These are phyloP conservation scores for Coronaproctus castanopsis DNA, from an alignment of 2,888 invertebrate genomes.

Conservation along the genomic window DNA sequence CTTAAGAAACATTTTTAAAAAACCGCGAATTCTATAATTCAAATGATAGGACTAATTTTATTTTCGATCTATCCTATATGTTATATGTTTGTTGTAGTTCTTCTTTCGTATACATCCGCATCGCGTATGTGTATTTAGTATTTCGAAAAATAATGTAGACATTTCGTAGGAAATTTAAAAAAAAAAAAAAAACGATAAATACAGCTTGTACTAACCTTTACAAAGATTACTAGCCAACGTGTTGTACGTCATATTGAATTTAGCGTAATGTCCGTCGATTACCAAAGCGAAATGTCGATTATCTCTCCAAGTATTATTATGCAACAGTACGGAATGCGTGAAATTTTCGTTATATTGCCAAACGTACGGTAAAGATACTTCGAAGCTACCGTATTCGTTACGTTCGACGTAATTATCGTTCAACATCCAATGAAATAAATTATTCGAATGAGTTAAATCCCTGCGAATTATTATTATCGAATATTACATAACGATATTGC, in stretches of 20 bases:
- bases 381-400: slow-evolving; percentile 69
- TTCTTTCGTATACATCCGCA: too few relatives aligned
- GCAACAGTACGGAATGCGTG: slow-evolving; percentile 71
- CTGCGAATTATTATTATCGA: slow-evolving; percentile 30
- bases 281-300: slow-evolving; percentile 67
- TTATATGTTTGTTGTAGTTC: too few relatives aligned
- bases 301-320: slow-evolving; percentile 66
- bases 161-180: too few relatives aligned
- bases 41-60: too few relatives aligned
- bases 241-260: slow-evolving; percentile 68
- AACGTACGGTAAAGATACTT: slow-evolving; percentile 75
- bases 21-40: too few relatives aligned
- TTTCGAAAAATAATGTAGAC: too few relatives aligned
- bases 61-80: too few relatives aligned
- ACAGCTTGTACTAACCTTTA: slow-evolving; percentile 28
- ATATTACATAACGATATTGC: not conserved
- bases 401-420: slow-evolving; percentile 69
- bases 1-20: too few relatives aligned
- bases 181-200: too few relatives aligned
- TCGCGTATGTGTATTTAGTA: too few relatives aligned
- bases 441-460: slow-evolving; percentile 86
- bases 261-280: slow-evolving; percentile 84
- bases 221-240: slow-evolving; percentile 69
- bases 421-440: slow-evolving; percentile 84
- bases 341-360: slow-evolving; percentile 90